Base-by-base conservation (phyloP, 2,888 invertebrate species). In the Philereme transversata region DNA sequence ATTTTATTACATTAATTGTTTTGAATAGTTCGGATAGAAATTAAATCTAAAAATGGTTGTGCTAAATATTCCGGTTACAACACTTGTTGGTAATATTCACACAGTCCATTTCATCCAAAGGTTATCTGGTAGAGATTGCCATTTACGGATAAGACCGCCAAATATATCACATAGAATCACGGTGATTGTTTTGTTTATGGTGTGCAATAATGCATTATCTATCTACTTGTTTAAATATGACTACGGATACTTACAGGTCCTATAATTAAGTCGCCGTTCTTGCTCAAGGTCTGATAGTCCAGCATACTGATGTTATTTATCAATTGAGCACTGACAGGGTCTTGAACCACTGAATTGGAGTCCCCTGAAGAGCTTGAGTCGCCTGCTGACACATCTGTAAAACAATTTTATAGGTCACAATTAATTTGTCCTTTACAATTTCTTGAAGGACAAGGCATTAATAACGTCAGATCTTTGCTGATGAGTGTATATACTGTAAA, bases 301-400 rank as follows among this genome's bases (percentile, higher is more conserved):
- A 93, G 68, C 93, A 93, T 93, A 67, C 93, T 93, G 47, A 93
- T 93, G 62, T 93, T 93, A 69, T 93, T 93, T 41, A 93, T 93
- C 49, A 93, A 81, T 67, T 93, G 93, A n/a, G 93, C 93, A 67
- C 92, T 92, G 40, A 93, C 93, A 44, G 92, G 92, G 69, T 93
- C 93, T 69, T 88, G 93, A 8, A 88, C 90, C 50, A 92, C 90
- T 1, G 93, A 93, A 67, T 86, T 93, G 0, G 92, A 92, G 66
- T 92, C 93, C 4, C 85, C 93, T 0, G 92, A 92, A 35, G 92
- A 92, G 69, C 91, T 90, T n/a, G 92, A 90, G 67, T 92, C 92
- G 36, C 88, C 92, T 4, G 83, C 86, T 57, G 84, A 85, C 5
- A 76, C 82, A 81, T 91, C 91, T 83, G 74, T 51, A 83, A 60